A percentile compares a stretch with the other conserved stretches of the same genome.
phyloP scores from a whole-genome alignment of 2,113 vertebrate species.

The Sphyrna mokarran region DNA sequence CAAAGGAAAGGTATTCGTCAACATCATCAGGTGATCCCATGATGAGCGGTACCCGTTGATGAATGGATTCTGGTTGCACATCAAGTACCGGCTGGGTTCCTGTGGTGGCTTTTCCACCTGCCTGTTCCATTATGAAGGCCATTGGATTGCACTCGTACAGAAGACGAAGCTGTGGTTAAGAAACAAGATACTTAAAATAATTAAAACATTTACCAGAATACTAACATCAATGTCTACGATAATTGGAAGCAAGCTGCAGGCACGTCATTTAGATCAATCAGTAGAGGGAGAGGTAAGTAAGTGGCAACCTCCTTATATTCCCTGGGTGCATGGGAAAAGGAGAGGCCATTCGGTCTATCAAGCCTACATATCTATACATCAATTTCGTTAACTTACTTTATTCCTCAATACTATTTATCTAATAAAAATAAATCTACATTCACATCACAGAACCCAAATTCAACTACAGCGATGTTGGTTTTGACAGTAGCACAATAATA shows the following conservation, averaged over 20 bases:
- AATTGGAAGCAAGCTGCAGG: neutral
- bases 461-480: neutral
- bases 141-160: constrained; percentile 97
- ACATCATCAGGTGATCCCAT: constrained; percentile 84
- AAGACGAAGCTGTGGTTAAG: constrained; percentile 70
- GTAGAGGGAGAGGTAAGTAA: neutral
- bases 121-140: constrained; percentile 90
- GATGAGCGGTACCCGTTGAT: constrained; percentile 82
- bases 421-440: neutral
- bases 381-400: neutral
- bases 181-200: constrained; percentile 36
- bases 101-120: constrained; percentile 82
- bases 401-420: neutral
- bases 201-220: neutral
- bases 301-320: neutral
- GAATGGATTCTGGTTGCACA: constrained; percentile 75
- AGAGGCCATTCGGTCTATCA: neutral
- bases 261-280: neutral
- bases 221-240: neutral
- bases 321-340: neutral
- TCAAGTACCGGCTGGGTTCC: constrained; percentile 77
- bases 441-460: neutral
- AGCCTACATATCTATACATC: neutral
- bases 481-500: neutral
- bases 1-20: constrained; percentile 78